Evolutionary conservation across 2,113 vertebrate genomes (phyloP).

Genomic region (Phodopus roborovskii): DNA sequence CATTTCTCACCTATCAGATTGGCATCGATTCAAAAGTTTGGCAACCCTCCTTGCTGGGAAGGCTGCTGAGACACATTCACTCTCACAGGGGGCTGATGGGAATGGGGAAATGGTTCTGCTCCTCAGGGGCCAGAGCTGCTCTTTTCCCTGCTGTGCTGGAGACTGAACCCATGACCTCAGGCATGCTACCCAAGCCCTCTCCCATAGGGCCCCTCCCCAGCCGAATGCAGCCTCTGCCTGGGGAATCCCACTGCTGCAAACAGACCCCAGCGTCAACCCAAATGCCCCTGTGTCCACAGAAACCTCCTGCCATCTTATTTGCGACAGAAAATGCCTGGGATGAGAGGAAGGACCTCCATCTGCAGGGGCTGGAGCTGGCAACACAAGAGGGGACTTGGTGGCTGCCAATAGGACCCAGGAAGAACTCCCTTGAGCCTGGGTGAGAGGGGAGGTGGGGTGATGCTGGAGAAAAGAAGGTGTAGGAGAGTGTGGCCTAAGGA

Average conservation of each 20-base stretch:
- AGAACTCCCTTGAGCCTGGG: background rate
- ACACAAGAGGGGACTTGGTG: background rate
- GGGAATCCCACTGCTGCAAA: background rate
- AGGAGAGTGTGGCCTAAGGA: background rate
- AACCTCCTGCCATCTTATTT: background rate
- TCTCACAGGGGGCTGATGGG: background rate
- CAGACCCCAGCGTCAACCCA: background rate
- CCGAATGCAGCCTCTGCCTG: background rate
- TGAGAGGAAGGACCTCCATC: background rate
- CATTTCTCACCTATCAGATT: constrained; percentile 1
- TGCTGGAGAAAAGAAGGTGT: fast-evolving
- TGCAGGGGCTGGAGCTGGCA: background rate
- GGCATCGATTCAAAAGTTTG: background rate
- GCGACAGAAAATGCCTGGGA: background rate
- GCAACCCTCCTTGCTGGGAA: background rate
- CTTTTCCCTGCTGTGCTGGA: background rate
- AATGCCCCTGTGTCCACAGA: background rate
- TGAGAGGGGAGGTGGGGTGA: fast-evolving
- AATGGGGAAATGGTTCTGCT: background rate
- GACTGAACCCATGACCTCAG: background rate
- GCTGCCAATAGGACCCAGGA: background rate
- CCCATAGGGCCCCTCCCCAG: background rate
- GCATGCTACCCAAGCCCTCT: background rate
- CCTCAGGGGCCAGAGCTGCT: background rate
- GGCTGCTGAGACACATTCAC: background rate